phyloP scores from a whole-genome alignment of 2,113 vertebrate genomes.

The Petrocephalus zakoni region DNA sequence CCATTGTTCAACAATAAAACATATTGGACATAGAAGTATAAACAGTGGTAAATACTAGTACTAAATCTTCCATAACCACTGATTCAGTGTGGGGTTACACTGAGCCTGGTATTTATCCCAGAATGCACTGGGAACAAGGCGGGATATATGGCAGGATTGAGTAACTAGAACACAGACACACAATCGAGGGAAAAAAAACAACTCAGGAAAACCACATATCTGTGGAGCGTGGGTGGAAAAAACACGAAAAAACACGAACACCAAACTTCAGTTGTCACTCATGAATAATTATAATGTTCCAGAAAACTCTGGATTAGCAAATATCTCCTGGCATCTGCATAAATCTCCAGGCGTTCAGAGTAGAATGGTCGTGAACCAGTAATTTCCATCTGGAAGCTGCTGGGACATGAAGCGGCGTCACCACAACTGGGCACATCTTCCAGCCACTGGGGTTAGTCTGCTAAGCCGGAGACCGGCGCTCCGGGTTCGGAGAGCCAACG shows the following conservation, averaged over 20 bases:
- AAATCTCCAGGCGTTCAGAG: not conserved
- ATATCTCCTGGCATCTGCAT: not conserved
- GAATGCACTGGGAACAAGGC: not conserved
- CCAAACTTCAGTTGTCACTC: not conserved
- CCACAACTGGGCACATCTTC: not conserved
- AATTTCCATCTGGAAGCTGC: not conserved
- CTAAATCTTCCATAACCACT: not conserved
- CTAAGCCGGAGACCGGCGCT: not conserved
- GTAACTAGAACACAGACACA: not conserved
- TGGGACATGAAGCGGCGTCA: not conserved
- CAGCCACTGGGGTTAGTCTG: not conserved
- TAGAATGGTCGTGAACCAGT: not conserved
- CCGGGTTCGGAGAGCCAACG: not conserved
- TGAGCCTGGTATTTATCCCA: not conserved
- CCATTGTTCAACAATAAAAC: not conserved
- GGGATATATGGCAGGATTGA: not conserved
- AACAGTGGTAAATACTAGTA: not conserved
- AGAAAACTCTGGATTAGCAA: not conserved
- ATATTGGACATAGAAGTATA: not conserved
- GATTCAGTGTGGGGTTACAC: not conserved
- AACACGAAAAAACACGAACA: not conserved
- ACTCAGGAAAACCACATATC: not conserved
- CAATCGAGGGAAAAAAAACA: not conserved
- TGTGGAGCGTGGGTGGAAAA: not conserved
- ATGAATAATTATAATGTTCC: not conserved